phyloP scores from a whole-genome alignment of 2,888 invertebrate genomes.

The Saturnia pavonia region DNA sequence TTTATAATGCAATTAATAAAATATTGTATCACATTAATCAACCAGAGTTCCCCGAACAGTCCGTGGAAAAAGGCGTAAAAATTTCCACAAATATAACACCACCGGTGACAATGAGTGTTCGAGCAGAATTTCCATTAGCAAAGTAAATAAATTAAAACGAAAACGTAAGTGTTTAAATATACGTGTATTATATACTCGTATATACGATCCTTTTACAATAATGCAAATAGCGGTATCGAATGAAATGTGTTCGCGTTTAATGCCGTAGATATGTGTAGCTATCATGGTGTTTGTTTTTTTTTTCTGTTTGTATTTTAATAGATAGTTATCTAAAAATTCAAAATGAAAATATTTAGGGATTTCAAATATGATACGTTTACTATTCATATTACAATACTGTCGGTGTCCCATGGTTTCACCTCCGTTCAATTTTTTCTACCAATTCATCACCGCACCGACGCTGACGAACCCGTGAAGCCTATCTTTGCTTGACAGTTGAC shows the following conservation, averaged over 20 bases:
- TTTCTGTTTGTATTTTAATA: not conserved
- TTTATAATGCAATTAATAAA: not conserved
- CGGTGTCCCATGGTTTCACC: too few species aligned
- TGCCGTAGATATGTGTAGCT: too few species aligned
- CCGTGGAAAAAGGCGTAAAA: constrained; percentile 3
- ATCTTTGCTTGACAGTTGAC: too few species aligned
- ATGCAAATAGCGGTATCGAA: constrained; percentile 7
- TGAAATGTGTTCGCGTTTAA: constrained; percentile 4
- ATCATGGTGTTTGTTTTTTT: not conserved
- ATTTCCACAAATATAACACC: not conserved
- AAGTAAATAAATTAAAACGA: constrained; percentile 42
- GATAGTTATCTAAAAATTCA: not conserved
- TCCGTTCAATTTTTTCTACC: too few species aligned
- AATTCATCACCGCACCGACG: too few species aligned
- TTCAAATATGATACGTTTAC: too few species aligned
- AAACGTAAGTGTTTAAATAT: constrained; percentile 32
- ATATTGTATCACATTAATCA: not conserved
- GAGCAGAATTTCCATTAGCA: constrained; percentile 36
- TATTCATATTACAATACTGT: too few species aligned
- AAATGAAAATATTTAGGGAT: too few species aligned
- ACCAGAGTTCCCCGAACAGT: not conserved
- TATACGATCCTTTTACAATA: constrained; percentile 27
- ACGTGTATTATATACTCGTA: constrained; percentile 34
- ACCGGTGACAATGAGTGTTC: constrained; percentile 3
- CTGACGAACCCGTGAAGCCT: too few species aligned